Evolutionary conservation across 2,797 vertebrate species (phyloP).

Genomic region (Merluccius polli): DNA sequence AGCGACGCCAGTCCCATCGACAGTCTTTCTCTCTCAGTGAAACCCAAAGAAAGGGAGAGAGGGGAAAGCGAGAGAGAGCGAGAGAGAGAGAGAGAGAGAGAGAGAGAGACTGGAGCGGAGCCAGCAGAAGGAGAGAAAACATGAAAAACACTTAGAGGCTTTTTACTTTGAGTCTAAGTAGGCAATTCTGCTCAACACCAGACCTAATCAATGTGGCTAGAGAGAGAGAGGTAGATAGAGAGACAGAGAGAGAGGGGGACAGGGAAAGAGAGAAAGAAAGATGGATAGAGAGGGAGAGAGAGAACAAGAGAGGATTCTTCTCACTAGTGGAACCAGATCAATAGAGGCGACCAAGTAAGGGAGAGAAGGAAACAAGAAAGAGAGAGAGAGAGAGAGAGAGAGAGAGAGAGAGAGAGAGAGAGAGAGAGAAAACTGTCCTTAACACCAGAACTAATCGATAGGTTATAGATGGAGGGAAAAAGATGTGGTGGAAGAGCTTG

Average conservation of each 20-base stretch:
- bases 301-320: slow-evolving; percentile 5
- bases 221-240: slow-evolving; percentile 29
- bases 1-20: slow-evolving; percentile 59
- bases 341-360: slow-evolving; percentile 3
- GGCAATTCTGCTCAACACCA: slow-evolving; percentile 66
- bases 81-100: slow-evolving; percentile 23
- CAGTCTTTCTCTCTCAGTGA: slow-evolving; percentile 19
- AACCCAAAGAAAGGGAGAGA: slow-evolving; percentile 16
- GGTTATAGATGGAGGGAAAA: slow-evolving; percentile 2
- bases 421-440: slow-evolving; percentile 1
- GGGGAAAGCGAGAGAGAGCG: not conserved
- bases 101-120: slow-evolving; percentile 14
- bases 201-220: slow-evolving; percentile 60
- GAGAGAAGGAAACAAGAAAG: slow-evolving; percentile 17
- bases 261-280: slow-evolving; percentile 4
- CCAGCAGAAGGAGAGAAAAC: slow-evolving; percentile 21
- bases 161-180: slow-evolving; percentile 62
- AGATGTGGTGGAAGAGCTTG: not conserved
- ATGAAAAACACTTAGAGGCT: slow-evolving; percentile 62
- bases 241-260: slow-evolving; percentile 4
- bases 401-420: not conserved
- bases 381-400: slow-evolving; percentile 8
- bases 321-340: not conserved
- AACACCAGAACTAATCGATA: slow-evolving; percentile 5
- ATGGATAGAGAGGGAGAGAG: slow-evolving; percentile 1